Evolutionary conservation across 2,797 vertebrate genomes (phyloP).

Genomic region (Syngnathus rostellatus): DNA sequence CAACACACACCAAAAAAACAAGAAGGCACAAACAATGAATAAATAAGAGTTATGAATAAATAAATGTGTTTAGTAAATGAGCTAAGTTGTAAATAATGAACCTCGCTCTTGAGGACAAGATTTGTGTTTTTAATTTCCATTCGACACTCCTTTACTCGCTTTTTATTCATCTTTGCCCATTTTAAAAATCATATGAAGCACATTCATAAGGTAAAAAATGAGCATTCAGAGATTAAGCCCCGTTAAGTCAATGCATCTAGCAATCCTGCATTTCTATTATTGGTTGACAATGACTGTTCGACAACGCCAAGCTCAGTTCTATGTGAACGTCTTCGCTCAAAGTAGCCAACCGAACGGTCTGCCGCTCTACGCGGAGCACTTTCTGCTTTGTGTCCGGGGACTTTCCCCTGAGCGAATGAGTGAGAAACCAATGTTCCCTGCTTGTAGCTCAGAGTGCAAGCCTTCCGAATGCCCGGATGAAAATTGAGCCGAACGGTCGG

Average conservation of each 20-base stretch:
- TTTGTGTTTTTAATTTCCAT: too few relatives aligned
- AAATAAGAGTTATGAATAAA: too few relatives aligned
- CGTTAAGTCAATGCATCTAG: slow-evolving; percentile 45
- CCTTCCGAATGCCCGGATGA: slow-evolving; percentile 61
- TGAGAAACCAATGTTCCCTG: slow-evolving; percentile 43
- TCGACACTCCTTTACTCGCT: too few relatives aligned
- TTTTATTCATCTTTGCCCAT: too few relatives aligned
- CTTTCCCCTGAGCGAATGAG: slow-evolving; percentile 51
- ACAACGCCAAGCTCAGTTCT: slow-evolving; percentile 38
- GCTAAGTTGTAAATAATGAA: too few relatives aligned
- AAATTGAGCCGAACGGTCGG: accelerated
- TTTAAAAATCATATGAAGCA: too few relatives aligned
- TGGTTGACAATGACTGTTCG: slow-evolving; percentile 39
- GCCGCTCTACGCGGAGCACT: slow-evolving; percentile 45
- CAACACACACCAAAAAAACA: too few relatives aligned
- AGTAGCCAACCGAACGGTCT: accelerated
- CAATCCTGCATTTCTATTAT: slow-evolving; percentile 48
- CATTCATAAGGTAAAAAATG: too few relatives aligned
- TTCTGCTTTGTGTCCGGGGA: slow-evolving; percentile 63
- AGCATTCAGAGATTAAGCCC: slow-evolving; percentile 68
- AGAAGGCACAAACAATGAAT: too few relatives aligned
- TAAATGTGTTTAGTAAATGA: too few relatives aligned
- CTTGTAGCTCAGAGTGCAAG: slow-evolving; percentile 60
- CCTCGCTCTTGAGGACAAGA: too few relatives aligned
- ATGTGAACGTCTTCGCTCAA: slow-evolving; percentile 22